A percentile compares a stretch with the other conserved stretches of the same genome.
phyloP scores from a whole-genome alignment of 2,797 vertebrate genomes.

The Thripadectes ignobilis region DNA sequence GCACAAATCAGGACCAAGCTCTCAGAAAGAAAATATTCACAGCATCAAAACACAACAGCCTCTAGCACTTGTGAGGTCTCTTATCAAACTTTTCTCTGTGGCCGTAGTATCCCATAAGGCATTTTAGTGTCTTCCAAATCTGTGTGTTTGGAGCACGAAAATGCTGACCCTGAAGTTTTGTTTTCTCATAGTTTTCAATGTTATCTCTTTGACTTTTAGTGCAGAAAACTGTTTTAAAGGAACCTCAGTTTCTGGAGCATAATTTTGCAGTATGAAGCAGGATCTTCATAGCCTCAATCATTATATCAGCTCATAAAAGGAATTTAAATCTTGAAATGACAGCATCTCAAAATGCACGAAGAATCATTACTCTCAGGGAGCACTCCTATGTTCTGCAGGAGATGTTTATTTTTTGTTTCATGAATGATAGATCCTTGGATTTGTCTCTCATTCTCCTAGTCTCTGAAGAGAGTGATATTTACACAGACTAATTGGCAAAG shows the following conservation, averaged over 20 bases:
- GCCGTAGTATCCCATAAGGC: background rate
- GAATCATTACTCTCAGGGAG: background rate
- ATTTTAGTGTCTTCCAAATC: background rate
- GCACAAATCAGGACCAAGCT: background rate
- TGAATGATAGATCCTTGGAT: background rate
- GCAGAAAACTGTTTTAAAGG: background rate
- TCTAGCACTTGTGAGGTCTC: background rate
- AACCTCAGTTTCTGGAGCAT: background rate
- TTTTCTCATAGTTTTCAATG: background rate
- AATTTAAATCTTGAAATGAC: background rate
- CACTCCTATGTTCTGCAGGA: background rate
- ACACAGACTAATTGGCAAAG: conserved; percentile 62
- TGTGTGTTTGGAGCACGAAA: background rate
- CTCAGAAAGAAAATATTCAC: background rate
- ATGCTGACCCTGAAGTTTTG: background rate
- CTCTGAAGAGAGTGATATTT: conserved; percentile 34
- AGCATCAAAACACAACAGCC: background rate
- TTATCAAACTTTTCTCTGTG: background rate
- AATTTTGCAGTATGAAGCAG: background rate
- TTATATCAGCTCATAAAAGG: background rate
- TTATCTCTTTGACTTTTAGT: background rate
- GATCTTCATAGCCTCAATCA: background rate
- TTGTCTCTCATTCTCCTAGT: background rate
- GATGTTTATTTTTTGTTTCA: background rate
- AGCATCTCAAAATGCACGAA: background rate